Evolutionary conservation across 2,888 invertebrate species (phyloP), one percentile per base, ranked within the genome.

Genomic region (Leptopilina drosophilae): DNA sequence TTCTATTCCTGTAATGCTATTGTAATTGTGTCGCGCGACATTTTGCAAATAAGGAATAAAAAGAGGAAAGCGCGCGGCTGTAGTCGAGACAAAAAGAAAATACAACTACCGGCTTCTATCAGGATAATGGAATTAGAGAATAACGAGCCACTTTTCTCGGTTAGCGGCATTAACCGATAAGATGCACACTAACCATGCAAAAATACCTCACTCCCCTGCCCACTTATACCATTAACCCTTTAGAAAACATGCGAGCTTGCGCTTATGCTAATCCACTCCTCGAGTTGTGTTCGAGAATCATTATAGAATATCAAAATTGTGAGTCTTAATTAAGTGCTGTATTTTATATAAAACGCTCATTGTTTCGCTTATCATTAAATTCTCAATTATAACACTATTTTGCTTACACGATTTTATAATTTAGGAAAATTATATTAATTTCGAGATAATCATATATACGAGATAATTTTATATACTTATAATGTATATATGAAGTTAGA

Each of bases 111-210:
- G 80, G 82, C 4, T 82, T 80, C 66, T 65, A 73, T 77, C 77
- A 59, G 11, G 46, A 81, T 84, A 84, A 84, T 84, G 82, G 82
- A 84, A 84, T 84, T 83, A 84, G 59, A 82, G 82, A 82, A 85
- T 84, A 85, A 85, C 81, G 76, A 82, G 81, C 80, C 78, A 82
- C 81, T 83, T 84, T 84, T 84, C 82, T 62, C 80, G 82, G 83
- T 83, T 85, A 84, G 82, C 69, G 73, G 42, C 26, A 64, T 80
- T 79, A 77, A 69, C 73, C 64, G 80, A 80, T 82, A 80, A 82
- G 75, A 77, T 77, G n/a, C 33, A 15, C 20, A 7, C 7, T 40
- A 40, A 33, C 69, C 69, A 33, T 73, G 53, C 33, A 49, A 73
- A 67, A 53, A 73, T 56, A 73, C 53, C 53, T 26, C 53, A 33